Evolutionary conservation across 1,140 invertebrate species (phyloP), one percentile per base, ranked within the genome.

Genomic region (Musca vetustissima): DNA sequence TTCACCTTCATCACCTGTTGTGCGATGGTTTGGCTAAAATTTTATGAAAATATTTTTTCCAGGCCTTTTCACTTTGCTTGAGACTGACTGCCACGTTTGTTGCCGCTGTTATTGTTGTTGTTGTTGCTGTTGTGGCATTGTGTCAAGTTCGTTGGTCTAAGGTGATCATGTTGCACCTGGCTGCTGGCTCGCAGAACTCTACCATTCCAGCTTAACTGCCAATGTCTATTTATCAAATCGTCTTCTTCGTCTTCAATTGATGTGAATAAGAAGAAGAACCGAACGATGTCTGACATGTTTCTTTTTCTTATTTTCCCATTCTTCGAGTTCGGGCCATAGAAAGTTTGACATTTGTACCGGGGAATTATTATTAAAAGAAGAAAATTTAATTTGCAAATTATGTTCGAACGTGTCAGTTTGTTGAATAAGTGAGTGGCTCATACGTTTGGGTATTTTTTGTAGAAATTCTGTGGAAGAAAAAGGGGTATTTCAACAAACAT

Each of bases 131-230:
- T 43, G 6, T 43, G 36, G 36, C 28, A 61, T 61, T 61, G 57
- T 61, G 57, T 61, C 57, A 61, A 61, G 57, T 61, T 36, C 28
- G 57, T 8, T 43, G 57, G 24, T n/a, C 28, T 28, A 59, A 61
- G 57, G 57, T 61, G 57, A 61, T 61, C 57, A 61, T 61, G 14
- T 36, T 61, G 57, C 57, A 61, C 57, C 28, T 61, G 57, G 57
- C 57, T 61, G 28, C 28, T 15, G 57, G 28, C 8, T 28, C 3
- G 28, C 8, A 43, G 28, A 13, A 36, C 19, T 13, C 11, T 19
- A 19, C 9, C 43, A 13, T 36, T 61, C 1, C 36, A 21, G 4
- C 7, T 25, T 2, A 28, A 3, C 4, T 28, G 17, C 17, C 49
- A 19, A 2, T 21, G 49, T 52, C 21, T 22, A 52, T 52, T 43